Evolutionary conservation across 2,797 vertebrate species (phyloP).

Genomic region (Lepilemur ruficaudatus): DNA sequence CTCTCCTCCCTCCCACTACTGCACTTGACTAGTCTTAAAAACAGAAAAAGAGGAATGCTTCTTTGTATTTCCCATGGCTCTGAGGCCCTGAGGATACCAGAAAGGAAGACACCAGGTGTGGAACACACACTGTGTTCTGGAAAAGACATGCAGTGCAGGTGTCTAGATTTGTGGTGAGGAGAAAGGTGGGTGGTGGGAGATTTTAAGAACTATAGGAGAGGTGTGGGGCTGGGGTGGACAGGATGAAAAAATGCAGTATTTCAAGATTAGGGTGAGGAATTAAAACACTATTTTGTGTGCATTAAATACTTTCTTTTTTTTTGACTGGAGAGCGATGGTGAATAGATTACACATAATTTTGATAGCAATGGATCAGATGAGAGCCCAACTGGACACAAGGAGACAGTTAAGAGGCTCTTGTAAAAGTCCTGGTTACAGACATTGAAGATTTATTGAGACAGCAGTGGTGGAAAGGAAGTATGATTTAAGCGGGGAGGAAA

Average conservation of each 20-base stretch:
- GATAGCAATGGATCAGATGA: background rate
- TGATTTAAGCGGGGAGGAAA: background rate
- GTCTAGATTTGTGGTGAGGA: background rate
- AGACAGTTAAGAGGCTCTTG: background rate
- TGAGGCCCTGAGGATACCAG: background rate
- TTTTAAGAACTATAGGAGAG: background rate
- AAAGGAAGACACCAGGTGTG: background rate
- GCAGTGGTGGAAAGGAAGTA: background rate
- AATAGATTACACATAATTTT: background rate
- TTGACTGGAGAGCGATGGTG: background rate
- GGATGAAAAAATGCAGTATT: background rate
- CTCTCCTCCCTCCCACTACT: no score
- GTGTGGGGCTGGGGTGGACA: rapidly evolving
- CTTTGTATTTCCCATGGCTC: background rate
- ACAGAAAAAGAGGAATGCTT: constrained; percentile 30
- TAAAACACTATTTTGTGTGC: background rate
- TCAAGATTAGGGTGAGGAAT: background rate
- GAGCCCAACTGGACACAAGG: background rate
- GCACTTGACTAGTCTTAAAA: background rate
- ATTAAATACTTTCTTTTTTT: background rate
- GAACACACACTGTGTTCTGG: background rate
- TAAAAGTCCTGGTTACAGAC: background rate
- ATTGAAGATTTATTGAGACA: background rate
- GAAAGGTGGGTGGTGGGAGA: background rate
- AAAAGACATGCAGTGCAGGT: background rate